Percentiles rank a stretch among this genome's conserved stretches.
Evolutionary conservation across 64 coral and sea anemone species (phyloP).

Genomic region (Catalaphyllia jardinei): DNA sequence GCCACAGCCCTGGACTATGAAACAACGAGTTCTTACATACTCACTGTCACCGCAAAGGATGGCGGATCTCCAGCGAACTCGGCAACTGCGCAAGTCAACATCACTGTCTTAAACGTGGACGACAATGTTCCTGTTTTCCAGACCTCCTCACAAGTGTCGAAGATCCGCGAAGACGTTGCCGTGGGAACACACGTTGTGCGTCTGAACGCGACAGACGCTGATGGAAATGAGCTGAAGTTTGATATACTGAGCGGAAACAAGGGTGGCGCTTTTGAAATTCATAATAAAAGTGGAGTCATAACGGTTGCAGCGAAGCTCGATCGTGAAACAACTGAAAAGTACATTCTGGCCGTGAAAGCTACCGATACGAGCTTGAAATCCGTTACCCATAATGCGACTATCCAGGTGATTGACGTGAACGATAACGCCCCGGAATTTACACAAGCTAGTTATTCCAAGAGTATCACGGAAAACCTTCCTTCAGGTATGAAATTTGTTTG

Average conservation of each 20-base stretch:
- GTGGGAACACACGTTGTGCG: constrained; percentile 80
- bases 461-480: constrained; percentile 52
- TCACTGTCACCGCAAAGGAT: constrained; percentile 81
- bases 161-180: constrained; percentile 78
- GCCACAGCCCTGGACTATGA: constrained; percentile 78
- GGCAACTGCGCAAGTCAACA: constrained; percentile 64
- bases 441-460: constrained; percentile 26
- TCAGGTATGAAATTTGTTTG: constrained; percentile 39
- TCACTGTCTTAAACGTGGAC: constrained; percentile 77
- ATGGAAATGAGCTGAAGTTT: constrained; percentile 70
- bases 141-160: constrained; percentile 25
- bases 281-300: constrained; percentile 53
- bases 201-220: constrained; percentile 87
- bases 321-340: constrained; percentile 74
- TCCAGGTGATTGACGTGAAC: constrained; percentile 81
- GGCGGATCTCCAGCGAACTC: constrained; percentile 51
- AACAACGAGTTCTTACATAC: constrained; percentile 55
- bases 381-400: constrained; percentile 68
- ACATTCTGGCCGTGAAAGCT: constrained; percentile 69
- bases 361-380: constrained; percentile 57
- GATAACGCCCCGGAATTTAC: constrained; percentile 81
- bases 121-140: constrained; percentile 84
- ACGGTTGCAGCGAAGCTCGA: constrained; percentile 83
- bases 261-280: constrained; percentile 69
- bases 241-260: constrained; percentile 66